phyloP scores from a whole-genome alignment of 2,797 vertebrate genomes.

The Coregonus ussuriensis region DNA sequence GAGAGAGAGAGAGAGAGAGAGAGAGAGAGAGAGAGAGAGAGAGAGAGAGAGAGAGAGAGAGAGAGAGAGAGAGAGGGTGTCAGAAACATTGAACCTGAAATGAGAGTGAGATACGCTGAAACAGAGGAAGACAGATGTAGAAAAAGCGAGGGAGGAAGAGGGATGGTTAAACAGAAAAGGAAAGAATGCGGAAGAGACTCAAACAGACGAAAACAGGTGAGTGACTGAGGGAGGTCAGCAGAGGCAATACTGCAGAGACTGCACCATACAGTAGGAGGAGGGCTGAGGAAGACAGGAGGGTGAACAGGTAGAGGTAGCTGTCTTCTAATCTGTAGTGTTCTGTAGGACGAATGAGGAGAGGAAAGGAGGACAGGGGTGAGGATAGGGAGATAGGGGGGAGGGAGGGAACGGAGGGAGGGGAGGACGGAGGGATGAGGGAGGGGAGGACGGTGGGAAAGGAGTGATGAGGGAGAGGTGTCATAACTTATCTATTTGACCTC shows the following conservation, averaged over 20 bases:
- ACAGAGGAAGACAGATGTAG: slow-evolving; percentile 29
- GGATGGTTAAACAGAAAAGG: slow-evolving; percentile 27
- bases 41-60: slow-evolving; percentile 8
- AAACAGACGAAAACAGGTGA: background rate
- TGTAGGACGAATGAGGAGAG: slow-evolving; percentile 2
- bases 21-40: slow-evolving; percentile 11
- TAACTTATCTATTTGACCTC: background rate
- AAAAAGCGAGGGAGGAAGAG: slow-evolving; percentile 32
- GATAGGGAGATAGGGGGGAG: slow-evolving; percentile 7
- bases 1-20: slow-evolving; percentile 16
- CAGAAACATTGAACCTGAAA: slow-evolving; percentile 30
- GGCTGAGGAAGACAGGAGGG: background rate
- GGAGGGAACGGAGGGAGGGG: slow-evolving; percentile 42
- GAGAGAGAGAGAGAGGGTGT: background rate
- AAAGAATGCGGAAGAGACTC: slow-evolving; percentile 2
- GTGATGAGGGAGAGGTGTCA: background rate
- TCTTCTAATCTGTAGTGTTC: too few relatives aligned
- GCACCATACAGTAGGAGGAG: background rate
- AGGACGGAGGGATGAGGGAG: background rate
- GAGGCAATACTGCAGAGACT: slow-evolving; percentile 17
- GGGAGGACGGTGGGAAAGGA: background rate
- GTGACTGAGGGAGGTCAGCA: background rate
- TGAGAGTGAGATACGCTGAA: slow-evolving; percentile 39
- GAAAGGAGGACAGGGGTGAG: background rate
- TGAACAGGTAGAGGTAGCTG: too few relatives aligned